Conservation (phyloP, 2,888 invertebrate genomes). For the Deroplatys truncata region DNA sequence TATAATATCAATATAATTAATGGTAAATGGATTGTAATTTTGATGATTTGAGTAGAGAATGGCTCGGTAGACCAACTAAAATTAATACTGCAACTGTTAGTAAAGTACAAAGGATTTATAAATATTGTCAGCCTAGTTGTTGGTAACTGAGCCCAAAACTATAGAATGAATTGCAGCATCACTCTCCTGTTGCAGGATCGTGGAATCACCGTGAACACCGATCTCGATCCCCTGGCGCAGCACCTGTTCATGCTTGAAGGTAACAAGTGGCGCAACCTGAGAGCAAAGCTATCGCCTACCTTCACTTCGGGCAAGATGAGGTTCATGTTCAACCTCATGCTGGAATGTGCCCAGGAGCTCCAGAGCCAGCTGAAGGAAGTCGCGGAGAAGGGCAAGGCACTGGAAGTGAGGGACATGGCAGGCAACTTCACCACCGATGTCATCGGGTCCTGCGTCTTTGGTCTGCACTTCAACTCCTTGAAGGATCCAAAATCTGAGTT, state of each 20-base stretch:
- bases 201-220: background rate
- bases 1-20: too few relatives aligned
- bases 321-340: constrained; percentile 34
- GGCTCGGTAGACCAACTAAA: too few relatives aligned
- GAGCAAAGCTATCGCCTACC: constrained; percentile 36
- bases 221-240: constrained; percentile 25
- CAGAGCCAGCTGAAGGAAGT: background rate
- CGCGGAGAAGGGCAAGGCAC: background rate
- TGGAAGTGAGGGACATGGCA: constrained; percentile 27
- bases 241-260: constrained; percentile 29
- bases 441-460: constrained; percentile 30
- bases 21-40: too few relatives aligned
- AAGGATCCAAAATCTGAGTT: constrained; percentile 29
- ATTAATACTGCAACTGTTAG: too few relatives aligned
- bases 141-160: too few relatives aligned
- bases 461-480: constrained; percentile 29
- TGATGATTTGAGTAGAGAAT: too few relatives aligned
- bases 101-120: too few relatives aligned
- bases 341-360: constrained; percentile 28
- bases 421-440: constrained; percentile 31
- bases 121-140: too few relatives aligned
- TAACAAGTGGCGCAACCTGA: constrained; percentile 38
- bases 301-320: constrained; percentile 41
- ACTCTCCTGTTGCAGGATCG: too few relatives aligned
- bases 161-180: too few relatives aligned